These are phyloP conservation scores for Podargus strigoides DNA, from an alignment of 2,797 vertebrate species.

Conservation along the genomic window DNA sequence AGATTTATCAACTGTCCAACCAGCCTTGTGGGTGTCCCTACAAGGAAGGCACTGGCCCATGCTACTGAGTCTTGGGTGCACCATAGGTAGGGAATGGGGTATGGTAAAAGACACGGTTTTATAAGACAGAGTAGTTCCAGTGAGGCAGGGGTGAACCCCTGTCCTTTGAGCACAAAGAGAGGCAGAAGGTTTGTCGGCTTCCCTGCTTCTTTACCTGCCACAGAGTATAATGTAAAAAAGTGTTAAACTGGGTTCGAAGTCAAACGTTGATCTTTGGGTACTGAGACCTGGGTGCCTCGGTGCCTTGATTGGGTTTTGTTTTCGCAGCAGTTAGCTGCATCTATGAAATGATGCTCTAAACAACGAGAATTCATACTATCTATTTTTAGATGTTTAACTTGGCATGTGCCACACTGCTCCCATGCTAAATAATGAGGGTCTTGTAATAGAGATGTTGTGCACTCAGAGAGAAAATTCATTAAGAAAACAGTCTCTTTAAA, in stretches of 20 bases:
- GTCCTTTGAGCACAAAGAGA: background rate
- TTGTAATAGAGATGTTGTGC: background rate
- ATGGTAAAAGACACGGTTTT: background rate
- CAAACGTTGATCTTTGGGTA: background rate
- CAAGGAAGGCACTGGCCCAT: background rate
- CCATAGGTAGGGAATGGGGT: background rate
- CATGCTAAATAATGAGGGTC: background rate
- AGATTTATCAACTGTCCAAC: background rate
- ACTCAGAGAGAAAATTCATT: background rate
- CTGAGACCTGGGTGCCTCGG: background rate
- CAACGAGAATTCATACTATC: background rate
- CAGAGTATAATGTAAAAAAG: background rate
- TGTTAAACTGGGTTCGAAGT: background rate
- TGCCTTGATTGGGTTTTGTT: background rate
- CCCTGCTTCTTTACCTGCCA: background rate
- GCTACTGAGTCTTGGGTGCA: background rate
- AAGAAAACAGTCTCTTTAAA: background rate
- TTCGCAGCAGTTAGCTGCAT: background rate
- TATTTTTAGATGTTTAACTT: background rate
- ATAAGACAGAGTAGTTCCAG: background rate
- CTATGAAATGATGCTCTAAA: background rate
- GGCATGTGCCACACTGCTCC: background rate
- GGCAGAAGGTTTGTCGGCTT: background rate
- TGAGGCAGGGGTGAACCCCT: background rate
- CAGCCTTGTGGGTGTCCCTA: background rate